A percentile compares a stretch with the other conserved stretches of the same genome.
phyloP scores from a whole-genome alignment of 2,797 vertebrate species.

The Vespertilio murinus region DNA sequence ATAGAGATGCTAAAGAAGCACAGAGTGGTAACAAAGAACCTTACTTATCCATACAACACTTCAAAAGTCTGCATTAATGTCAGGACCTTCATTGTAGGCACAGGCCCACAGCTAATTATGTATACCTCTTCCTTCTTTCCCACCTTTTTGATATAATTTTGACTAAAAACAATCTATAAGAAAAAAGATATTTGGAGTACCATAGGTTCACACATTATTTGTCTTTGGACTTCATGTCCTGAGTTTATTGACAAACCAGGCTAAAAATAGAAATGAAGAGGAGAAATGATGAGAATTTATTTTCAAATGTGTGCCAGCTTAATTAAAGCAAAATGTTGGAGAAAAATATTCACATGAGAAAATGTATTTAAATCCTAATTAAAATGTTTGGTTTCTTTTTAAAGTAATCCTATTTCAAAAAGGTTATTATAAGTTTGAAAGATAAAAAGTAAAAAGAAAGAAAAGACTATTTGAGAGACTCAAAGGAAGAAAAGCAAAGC shows the following conservation, averaged over 20 bases:
- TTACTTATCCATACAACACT: not conserved
- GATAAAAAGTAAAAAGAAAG: slow-evolving; percentile 20
- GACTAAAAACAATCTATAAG: slow-evolving; percentile 17
- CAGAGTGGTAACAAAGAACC: not conserved
- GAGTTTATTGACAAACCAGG: slow-evolving; percentile 53
- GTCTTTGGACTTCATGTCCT: slow-evolving; percentile 15
- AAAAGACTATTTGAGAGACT: slow-evolving; percentile 35
- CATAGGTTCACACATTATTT: not conserved
- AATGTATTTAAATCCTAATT: slow-evolving; percentile 27
- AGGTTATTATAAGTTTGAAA: slow-evolving; percentile 26
- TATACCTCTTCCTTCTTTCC: not conserved
- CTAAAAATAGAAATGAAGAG: slow-evolving; percentile 49
- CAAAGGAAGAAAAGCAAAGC: slow-evolving; percentile 1
- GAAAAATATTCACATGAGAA: slow-evolving; percentile 53
- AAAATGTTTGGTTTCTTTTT: slow-evolving; percentile 41
- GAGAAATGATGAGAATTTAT: slow-evolving; percentile 48
- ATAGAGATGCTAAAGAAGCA: not conserved
- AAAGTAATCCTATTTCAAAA: slow-evolving; percentile 52
- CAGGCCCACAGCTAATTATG: not conserved
- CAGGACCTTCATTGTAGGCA: not conserved
- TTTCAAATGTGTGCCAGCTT: slow-evolving; percentile 56
- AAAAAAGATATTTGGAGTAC: not conserved
- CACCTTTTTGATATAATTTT: slow-evolving; percentile 15
- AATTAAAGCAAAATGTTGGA: slow-evolving; percentile 55
- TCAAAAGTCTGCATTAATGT: not conserved